Evolutionary conservation across 2,113 vertebrate genomes (phyloP), one percentile per base, ranked within the genome.

Genomic region (Syrrhaptes paradoxus): DNA sequence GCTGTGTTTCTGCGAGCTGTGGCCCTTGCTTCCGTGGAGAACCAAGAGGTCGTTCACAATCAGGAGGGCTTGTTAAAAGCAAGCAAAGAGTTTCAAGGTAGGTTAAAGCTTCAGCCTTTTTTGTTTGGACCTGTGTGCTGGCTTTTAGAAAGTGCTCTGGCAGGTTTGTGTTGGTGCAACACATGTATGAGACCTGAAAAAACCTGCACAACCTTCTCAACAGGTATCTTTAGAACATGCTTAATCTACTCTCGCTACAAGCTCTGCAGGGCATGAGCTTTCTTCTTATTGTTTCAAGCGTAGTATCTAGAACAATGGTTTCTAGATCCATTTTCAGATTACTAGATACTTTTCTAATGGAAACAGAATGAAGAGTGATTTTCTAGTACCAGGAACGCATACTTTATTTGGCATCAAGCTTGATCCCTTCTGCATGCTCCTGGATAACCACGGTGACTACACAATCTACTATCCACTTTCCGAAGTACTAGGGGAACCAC

Each of bases 131-230:
- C 36, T n/a, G 58, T 51, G 0, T 29, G 80, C 76, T 17, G 38
- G 38, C 85, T 86, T 73, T 85, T 55, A 51, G 59, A 77, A 89
- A 96, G 83, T 45, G 59, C 91, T 92, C 88, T 7, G 51, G 82
- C 94, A 87, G 68, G 93, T 94, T 97, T 86, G 79, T 46, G 82
- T 86, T 89, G 76, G 79, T 89, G 93, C 87, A 90, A 92, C 78
- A 22, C 1, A 21, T 45, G 62, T 48, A 3, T 4, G 26, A 65
- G 92, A 88, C 87, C 85, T 93, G 88, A 85, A 83, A 91, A 81
- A 95, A 95, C 78, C 82, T 74, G 94, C 38, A 82, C 24, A 7
- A 13, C 87, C 81, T 36, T 91, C 83, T 95, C 76, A 34, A 17
- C 0, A 1, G 17, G 62, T 76, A 61, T 68, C 78, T 36, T 75